Conservation (phyloP, 1,140 invertebrate species). For the Drosophila nigromelanica region DNA sequence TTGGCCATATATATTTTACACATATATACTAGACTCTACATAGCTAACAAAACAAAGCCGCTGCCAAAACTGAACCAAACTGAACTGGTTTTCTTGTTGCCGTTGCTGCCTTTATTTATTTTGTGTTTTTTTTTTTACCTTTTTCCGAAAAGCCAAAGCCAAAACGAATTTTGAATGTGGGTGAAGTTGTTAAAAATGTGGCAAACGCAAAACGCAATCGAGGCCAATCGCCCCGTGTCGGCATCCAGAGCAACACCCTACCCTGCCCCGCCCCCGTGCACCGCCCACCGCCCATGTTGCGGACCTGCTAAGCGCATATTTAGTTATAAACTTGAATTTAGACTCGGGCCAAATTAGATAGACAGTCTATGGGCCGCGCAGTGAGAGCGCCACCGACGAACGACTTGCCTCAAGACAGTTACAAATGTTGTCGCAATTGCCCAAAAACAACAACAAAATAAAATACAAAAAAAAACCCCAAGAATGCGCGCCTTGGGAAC, state of each 20-base stretch:
- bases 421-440: slow-evolving; percentile 19
- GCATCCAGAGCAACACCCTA: slow-evolving; percentile 36
- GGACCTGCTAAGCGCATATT: slow-evolving; percentile 64
- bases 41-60: slow-evolving; percentile 39
- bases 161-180: slow-evolving; percentile 81
- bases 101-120: slow-evolving; percentile 16
- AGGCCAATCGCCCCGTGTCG: slow-evolving; percentile 53
- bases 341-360: slow-evolving; percentile 67
- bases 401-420: slow-evolving; percentile 10
- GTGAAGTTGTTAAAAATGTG: slow-evolving; percentile 80
- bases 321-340: slow-evolving; percentile 80
- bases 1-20: slow-evolving; percentile 2
- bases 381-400: slow-evolving; percentile 13
- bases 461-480: slow-evolving; percentile 2
- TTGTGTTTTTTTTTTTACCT: slow-evolving; percentile 14
- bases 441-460: slow-evolving; percentile 1
- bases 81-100: slow-evolving; percentile 58
- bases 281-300: slow-evolving; percentile 4
- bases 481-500: slow-evolving; percentile 25
- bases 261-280: not conserved
- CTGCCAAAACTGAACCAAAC: slow-evolving; percentile 36
- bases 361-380: slow-evolving; percentile 22
- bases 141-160: slow-evolving; percentile 61
- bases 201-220: slow-evolving; percentile 73
- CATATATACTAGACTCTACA: slow-evolving; percentile 4